Percentiles rank a stretch among this genome's conserved stretches.
These are phyloP conservation scores for Mellivora capensis DNA, from an alignment of 2,113 vertebrate genomes.

Conservation along the genomic window DNA sequence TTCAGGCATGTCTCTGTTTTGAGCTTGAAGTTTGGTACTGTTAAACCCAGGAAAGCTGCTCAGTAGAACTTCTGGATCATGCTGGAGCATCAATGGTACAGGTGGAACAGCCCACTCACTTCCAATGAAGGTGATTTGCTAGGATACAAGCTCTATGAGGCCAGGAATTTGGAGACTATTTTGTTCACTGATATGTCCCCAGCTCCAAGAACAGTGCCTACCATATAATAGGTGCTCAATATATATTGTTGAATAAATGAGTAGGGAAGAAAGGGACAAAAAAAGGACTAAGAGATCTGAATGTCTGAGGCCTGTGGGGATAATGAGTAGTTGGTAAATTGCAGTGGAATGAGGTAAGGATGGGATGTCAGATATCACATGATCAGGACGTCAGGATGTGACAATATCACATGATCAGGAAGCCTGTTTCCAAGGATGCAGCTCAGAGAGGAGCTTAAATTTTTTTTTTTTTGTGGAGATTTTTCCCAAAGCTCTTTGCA, in stretches of 20 bases:
- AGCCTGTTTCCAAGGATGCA: background rate
- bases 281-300: background rate
- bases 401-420: background rate
- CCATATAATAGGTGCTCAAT: background rate
- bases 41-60: background rate
- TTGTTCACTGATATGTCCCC: background rate
- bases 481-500: background rate
- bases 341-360: background rate
- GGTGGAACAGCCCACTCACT: background rate
- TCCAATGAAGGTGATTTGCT: background rate
- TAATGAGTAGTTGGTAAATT: background rate
- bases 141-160: background rate
- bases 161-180: background rate
- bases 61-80: background rate
- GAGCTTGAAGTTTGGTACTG: background rate
- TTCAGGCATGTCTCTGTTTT: background rate
- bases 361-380: background rate
- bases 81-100: background rate
- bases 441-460: background rate
- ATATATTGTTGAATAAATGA: background rate
- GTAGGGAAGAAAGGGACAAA: background rate
- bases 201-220: background rate
- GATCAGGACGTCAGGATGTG: background rate
- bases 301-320: background rate
- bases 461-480: background rate